These are phyloP conservation scores for Agrenia bidenticulata DNA, from an alignment of 2,888 invertebrate species.

Conservation along the genomic window DNA sequence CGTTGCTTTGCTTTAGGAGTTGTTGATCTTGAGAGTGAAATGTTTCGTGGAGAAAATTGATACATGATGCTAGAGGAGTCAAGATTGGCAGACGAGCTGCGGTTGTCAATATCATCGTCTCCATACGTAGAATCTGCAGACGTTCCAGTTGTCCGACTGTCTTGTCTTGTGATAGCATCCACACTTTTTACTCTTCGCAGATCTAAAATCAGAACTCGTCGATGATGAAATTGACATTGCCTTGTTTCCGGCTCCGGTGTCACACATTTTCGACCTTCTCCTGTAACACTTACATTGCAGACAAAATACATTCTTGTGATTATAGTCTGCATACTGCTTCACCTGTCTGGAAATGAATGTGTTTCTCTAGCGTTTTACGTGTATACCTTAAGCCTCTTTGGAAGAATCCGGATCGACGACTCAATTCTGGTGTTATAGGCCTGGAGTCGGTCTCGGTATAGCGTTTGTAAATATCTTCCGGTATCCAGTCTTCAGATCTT, in stretches of 20 bases:
- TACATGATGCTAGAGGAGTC: slow-evolving; percentile 47
- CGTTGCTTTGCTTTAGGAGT: slow-evolving; percentile 38
- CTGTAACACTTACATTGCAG: slow-evolving; percentile 27
- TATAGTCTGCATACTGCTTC: no score
- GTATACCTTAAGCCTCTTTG: slow-evolving; percentile 37
- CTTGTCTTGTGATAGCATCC: slow-evolving; percentile 50
- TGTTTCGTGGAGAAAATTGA: slow-evolving; percentile 44
- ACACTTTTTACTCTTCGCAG: slow-evolving; percentile 60
- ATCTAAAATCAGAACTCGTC: slow-evolving; percentile 72
- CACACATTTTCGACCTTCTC: slow-evolving; percentile 60
- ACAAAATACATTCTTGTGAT: no score
- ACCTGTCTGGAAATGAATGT: background rate
- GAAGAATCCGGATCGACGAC: slow-evolving; percentile 28
- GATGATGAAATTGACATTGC: slow-evolving; percentile 54
- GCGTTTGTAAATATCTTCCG: slow-evolving; percentile 73
- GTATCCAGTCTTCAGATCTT: slow-evolving; percentile 64
- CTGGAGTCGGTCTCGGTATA: slow-evolving; percentile 84
- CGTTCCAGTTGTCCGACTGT: slow-evolving; percentile 46
- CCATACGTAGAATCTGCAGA: slow-evolving; percentile 47
- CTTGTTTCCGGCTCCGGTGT: slow-evolving; percentile 66
- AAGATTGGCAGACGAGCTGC: slow-evolving; percentile 41
- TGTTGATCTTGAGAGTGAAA: slow-evolving; percentile 47
- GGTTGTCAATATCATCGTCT: slow-evolving; percentile 45
- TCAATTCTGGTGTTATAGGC: slow-evolving; percentile 68
- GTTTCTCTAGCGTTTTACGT: no score